phyloP scores from a whole-genome alignment of 1,140 invertebrate genomes.

The Zaprionus ghesquierei region DNA sequence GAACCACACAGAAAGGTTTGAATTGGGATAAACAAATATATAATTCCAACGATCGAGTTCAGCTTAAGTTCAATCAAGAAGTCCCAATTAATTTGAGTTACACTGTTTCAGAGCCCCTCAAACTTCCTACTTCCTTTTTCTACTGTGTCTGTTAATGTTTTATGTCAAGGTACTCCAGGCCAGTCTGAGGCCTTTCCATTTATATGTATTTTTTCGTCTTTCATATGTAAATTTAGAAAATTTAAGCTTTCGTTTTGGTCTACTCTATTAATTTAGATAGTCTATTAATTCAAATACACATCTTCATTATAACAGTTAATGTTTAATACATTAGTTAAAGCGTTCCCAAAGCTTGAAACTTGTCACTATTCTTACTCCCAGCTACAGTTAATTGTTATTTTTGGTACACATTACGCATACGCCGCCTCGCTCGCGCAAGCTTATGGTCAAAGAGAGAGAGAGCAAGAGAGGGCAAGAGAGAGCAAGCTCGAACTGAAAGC shows the following conservation, averaged over 20 bases:
- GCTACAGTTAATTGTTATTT: conserved; percentile 25
- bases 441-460: not conserved
- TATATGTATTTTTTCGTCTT: not conserved
- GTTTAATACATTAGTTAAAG: conserved; percentile 1
- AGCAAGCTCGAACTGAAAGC: not conserved
- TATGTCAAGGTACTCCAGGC: not conserved
- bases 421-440: not conserved
- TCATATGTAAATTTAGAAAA: not conserved
- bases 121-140: not conserved
- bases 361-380: not conserved
- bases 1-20: too few relatives aligned
- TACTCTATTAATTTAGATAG: not conserved
- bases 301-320: not conserved
- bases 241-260: not conserved
- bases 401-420: conserved; percentile 21
- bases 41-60: too few relatives aligned
- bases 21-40: too few relatives aligned
- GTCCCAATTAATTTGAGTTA: too few relatives aligned
- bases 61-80: too few relatives aligned
- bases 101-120: too few relatives aligned
- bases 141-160: not conserved
- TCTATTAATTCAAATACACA: not conserved
- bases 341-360: not conserved
- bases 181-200: not conserved
- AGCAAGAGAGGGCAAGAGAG: not conserved